Percentiles rank a stretch among this genome's conserved stretches.
These are phyloP conservation scores for Clavelina lepadiformis DNA, from an alignment of 23 tunicate genomes.

Conservation along the genomic window DNA sequence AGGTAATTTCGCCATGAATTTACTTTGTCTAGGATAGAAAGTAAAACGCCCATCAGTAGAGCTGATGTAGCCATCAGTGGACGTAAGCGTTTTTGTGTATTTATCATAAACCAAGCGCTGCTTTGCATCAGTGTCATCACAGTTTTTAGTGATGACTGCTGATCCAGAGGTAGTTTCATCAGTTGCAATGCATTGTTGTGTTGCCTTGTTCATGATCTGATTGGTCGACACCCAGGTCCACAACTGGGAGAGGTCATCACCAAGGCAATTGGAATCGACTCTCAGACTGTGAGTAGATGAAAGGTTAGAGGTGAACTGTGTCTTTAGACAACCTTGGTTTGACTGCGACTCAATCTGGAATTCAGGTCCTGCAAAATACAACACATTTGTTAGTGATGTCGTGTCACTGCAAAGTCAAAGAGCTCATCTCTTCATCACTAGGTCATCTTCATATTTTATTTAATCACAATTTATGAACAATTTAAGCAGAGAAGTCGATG, in stretches of 20 bases:
- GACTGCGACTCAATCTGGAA: slow-evolving; percentile 51
- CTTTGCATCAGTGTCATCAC: slow-evolving; percentile 30
- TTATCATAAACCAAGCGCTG: slow-evolving; percentile 46
- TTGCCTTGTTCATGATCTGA: slow-evolving; percentile 28
- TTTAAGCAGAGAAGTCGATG: too few relatives aligned
- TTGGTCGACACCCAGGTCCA: slow-evolving; percentile 78
- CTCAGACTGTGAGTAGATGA: slow-evolving; percentile 11
- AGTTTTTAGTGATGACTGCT: slow-evolving; percentile 33
- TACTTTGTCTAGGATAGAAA: slow-evolving; percentile 20
- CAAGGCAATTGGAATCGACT: slow-evolving; percentile 14
- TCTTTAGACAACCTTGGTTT: slow-evolving; percentile 41
- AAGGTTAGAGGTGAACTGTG: background rate
- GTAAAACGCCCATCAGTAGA: slow-evolving; percentile 15
- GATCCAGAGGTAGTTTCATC: slow-evolving; percentile 8
- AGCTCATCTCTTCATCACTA: too few relatives aligned
- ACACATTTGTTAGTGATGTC: too few relatives aligned
- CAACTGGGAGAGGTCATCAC: slow-evolving; percentile 18
- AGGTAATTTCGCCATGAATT: slow-evolving; percentile 62
- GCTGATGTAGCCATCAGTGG: slow-evolving; percentile 18
- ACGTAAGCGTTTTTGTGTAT: slow-evolving; percentile 1
- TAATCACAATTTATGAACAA: too few relatives aligned
- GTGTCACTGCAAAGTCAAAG: too few relatives aligned
- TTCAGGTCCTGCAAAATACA: slow-evolving; percentile 65
- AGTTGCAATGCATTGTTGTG: slow-evolving; percentile 46
- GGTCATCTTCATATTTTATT: too few relatives aligned